A percentile compares a stretch with the other conserved stretches of the same genome.
phyloP scores from a whole-genome alignment of 1,140 invertebrate species.

The Vanessa tameamea region DNA sequence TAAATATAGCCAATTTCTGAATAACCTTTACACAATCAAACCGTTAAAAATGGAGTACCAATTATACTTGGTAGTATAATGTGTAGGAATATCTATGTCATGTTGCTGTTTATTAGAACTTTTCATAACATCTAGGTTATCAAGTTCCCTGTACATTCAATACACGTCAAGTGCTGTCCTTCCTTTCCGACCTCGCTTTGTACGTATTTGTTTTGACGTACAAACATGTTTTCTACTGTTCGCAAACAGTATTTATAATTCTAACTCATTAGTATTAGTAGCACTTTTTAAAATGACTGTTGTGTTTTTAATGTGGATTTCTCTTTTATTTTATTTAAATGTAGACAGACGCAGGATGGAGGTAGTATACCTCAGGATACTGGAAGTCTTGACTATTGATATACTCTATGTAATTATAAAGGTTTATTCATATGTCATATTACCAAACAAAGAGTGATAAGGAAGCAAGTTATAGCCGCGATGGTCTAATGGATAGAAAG shows the following conservation, averaged over 20 bases:
- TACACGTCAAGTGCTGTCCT: slow-evolving; percentile 46
- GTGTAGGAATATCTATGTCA: background rate
- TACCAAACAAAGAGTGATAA: too few relatives aligned
- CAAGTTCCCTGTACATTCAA: slow-evolving; percentile 44
- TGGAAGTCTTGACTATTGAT: too few relatives aligned
- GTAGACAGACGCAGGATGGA: too few relatives aligned
- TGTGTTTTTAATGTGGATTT: too few relatives aligned
- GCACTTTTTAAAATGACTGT: too few relatives aligned
- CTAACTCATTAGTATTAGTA: too few relatives aligned
- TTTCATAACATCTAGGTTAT: slow-evolving; percentile 55
- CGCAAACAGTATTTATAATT: background rate
- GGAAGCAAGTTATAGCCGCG: too few relatives aligned
- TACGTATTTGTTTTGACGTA: slow-evolving; percentile 17
- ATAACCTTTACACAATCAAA: background rate
- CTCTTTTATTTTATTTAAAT: too few relatives aligned
- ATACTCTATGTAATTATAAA: too few relatives aligned
- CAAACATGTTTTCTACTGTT: background rate
- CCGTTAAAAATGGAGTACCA: background rate
- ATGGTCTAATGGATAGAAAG: too few relatives aligned
- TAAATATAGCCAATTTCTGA: background rate
- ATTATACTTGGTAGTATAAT: background rate
- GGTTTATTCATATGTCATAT: too few relatives aligned
- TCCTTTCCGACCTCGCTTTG: slow-evolving; percentile 33
- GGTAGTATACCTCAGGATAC: too few relatives aligned
- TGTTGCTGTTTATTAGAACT: slow-evolving; percentile 39